phyloP scores from a whole-genome alignment of 2,888 invertebrate genomes.

The Salpingus planirostris region DNA sequence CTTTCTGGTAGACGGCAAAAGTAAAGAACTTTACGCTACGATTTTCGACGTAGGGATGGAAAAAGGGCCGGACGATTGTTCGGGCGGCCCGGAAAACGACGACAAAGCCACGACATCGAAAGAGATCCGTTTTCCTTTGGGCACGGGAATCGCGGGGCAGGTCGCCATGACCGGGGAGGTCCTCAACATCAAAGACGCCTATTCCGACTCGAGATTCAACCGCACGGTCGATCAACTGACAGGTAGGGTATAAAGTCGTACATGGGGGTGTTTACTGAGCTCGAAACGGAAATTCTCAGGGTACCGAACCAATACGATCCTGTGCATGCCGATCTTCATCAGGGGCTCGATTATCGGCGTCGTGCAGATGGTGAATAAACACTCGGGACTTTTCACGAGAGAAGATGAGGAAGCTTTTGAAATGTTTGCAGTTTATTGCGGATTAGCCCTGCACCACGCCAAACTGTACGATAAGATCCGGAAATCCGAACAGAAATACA shows the following conservation, averaged over 20 bases:
- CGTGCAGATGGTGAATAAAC: constrained; percentile 77
- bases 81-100: constrained; percentile 9
- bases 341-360: constrained; percentile 72
- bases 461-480: constrained; percentile 76
- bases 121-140: constrained; percentile 61
- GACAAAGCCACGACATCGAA: constrained; percentile 37
- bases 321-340: constrained; percentile 83
- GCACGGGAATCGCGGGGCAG: constrained; percentile 73
- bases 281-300: constrained; percentile 32
- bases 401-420: constrained; percentile 77
- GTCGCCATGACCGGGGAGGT: constrained; percentile 73
- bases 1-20: constrained; percentile 67
- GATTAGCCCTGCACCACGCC: constrained; percentile 76
- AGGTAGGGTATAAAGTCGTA: constrained; percentile 19
- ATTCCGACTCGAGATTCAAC: constrained; percentile 69
- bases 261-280: not conserved
- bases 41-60: constrained; percentile 63
- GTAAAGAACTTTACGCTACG: constrained; percentile 68
- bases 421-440: constrained; percentile 78
- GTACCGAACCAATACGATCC: constrained; percentile 62
- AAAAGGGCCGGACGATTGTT: constrained; percentile 24
- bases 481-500: constrained; percentile 74
- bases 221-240: constrained; percentile 59
- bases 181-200: constrained; percentile 75
- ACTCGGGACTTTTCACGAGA: constrained; percentile 47